Evolutionary conservation across 2,113 vertebrate genomes (phyloP).

Genomic region (Isurus oxyrinchus): DNA sequence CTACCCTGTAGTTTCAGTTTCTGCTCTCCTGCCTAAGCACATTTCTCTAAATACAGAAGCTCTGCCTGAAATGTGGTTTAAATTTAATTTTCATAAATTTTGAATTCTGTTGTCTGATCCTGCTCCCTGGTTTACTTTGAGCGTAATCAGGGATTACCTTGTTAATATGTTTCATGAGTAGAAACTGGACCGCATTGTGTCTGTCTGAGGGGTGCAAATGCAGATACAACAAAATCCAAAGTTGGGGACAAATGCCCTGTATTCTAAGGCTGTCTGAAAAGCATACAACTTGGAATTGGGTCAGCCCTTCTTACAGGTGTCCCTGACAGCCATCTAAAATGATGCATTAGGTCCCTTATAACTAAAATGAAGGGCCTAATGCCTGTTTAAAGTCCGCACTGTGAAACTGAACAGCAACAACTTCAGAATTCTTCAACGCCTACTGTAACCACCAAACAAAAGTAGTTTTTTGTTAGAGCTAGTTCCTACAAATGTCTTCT

Average conservation of each 20-base stretch:
- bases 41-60: background rate
- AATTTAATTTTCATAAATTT: background rate
- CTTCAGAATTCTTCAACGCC: background rate
- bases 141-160: background rate
- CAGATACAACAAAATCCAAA: background rate
- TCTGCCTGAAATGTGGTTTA: background rate
- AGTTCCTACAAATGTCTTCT: background rate
- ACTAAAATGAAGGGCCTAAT: background rate
- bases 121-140: background rate
- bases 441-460: background rate
- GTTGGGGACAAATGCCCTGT: background rate
- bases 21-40: background rate
- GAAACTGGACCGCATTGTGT: background rate
- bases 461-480: background rate
- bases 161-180: background rate
- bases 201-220: background rate
- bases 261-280: background rate
- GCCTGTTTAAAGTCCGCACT: background rate
- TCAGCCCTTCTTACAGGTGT: background rate
- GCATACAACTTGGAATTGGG: background rate
- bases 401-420: background rate
- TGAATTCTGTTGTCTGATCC: background rate
- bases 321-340: too few species aligned
- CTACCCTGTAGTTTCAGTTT: background rate
- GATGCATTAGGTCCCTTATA: background rate